phyloP scores from a whole-genome alignment of 2,113 vertebrate genomes.

The Gorsachius goisagi region DNA sequence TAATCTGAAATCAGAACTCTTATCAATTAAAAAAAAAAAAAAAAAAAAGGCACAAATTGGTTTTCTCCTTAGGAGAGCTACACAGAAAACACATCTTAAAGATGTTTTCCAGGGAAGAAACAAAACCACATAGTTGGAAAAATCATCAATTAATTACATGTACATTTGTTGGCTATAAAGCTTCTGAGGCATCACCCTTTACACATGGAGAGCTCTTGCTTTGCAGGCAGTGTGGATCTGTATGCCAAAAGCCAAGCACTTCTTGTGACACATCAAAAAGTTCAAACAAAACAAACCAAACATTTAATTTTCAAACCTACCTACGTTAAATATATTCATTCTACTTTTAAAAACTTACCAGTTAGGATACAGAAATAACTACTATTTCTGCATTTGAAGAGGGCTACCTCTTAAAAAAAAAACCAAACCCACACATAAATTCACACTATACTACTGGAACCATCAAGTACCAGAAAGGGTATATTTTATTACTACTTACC shows the following conservation, averaged over 20 bases:
- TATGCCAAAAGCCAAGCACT: background rate
- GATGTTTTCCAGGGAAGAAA: background rate
- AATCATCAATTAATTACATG: background rate
- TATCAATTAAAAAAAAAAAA: background rate
- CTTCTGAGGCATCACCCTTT: background rate
- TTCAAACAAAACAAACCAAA: background rate
- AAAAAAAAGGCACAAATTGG: background rate
- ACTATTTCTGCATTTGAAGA: background rate
- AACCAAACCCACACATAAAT: background rate
- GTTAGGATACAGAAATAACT: background rate
- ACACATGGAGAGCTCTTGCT: background rate
- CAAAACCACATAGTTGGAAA: background rate
- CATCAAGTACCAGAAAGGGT: background rate
- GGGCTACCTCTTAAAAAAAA: background rate
- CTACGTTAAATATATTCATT: background rate
- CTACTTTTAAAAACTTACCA: background rate
- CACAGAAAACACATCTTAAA: background rate
- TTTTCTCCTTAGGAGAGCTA: background rate
- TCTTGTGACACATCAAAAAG: background rate
- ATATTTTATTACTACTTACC: background rate
- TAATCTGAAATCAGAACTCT: background rate
- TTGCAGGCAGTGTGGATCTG: background rate
- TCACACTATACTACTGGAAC: background rate
- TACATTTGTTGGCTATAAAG: background rate
- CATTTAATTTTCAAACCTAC: background rate